Evolutionary conservation across 1,140 invertebrate species (phyloP).

Genomic region (Dryas iulia): DNA sequence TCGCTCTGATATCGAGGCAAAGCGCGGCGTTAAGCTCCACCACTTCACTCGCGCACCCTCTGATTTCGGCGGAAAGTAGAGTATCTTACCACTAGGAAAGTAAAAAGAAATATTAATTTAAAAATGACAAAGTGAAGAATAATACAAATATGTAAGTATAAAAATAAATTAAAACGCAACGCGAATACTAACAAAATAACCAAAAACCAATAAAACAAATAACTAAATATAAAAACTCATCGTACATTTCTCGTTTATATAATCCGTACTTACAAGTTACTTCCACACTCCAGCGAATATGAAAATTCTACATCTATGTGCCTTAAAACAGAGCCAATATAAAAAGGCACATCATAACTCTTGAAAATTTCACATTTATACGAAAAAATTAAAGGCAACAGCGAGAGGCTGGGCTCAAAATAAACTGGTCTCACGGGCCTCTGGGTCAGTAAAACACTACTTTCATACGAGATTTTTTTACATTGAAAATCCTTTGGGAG

Average conservation of each 20-base stretch:
- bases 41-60: no score
- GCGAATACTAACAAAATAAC: neutral
- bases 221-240: neutral
- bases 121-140: no score
- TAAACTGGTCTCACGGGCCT: constrained; percentile 7
- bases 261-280: constrained; percentile 7
- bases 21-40: no score
- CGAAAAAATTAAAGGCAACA: constrained; percentile 1
- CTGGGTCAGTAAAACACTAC: constrained; percentile 26
- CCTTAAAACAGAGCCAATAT: constrained; percentile 19
- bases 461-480: constrained; percentile 31
- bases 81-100: no score
- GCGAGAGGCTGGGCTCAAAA: constrained; percentile 1
- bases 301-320: constrained; percentile 15
- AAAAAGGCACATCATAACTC: constrained; percentile 12
- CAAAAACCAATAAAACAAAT: neutral
- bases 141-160: no score
- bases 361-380: constrained; percentile 15
- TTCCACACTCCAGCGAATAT: constrained; percentile 5
- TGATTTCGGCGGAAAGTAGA: no score
- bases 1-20: no score
- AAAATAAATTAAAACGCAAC: no score
- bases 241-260: neutral
- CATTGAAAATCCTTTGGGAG: constrained; percentile 25
- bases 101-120: no score